Evolutionary conservation across 2,797 vertebrate species (phyloP), one percentile per base, ranked within the genome.

Genomic region (Danio kyathit): DNA sequence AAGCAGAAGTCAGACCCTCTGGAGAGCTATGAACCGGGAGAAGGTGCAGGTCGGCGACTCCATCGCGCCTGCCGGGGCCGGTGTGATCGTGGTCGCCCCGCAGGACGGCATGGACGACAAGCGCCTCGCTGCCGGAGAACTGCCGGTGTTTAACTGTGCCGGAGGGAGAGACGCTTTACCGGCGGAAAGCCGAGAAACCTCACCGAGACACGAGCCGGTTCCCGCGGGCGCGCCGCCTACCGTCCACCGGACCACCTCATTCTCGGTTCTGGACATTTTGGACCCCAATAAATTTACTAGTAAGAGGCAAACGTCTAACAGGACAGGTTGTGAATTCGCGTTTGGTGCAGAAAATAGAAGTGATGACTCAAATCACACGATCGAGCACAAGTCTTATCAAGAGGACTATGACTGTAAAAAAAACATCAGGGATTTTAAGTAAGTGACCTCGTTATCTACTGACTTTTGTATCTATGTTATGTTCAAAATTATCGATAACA

Each of bases 271-370:
- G 91, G 97, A 99, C 95, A 99, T 99, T 88, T 90, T 99, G 94
- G 98, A 99, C 87, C 98, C 97, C 77, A 99, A 99, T 93, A 99
- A 99, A 92, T 99, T 99, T 93, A 99, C 97, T 76, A 97, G 97
- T 92, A 94, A 94, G 17, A 88, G 91, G 56, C 93, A 92, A 81
- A 86, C 92, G 80, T 88, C 93, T 79, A 89, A 85, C 43, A 80
- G 88, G 92, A 93, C 91, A 91, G 92, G 82, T 54, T 82, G 79
- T 65, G 89, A 91, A 52, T 90, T 87, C 76, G 80, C 85, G 17
- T 81, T 87, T 86, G 90, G 76, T 38, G 57, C 84, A 76, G 87
- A 94, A 88, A 91, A 92, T 89, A 89, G 92, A 65, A 88, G 82
- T 76, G 89, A 91, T 79, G 91, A 93, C 69, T 89, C 84, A 7